These are phyloP conservation scores for Hippolais icterina DNA, from an alignment of 2,113 vertebrate genomes.

Conservation along the genomic window DNA sequence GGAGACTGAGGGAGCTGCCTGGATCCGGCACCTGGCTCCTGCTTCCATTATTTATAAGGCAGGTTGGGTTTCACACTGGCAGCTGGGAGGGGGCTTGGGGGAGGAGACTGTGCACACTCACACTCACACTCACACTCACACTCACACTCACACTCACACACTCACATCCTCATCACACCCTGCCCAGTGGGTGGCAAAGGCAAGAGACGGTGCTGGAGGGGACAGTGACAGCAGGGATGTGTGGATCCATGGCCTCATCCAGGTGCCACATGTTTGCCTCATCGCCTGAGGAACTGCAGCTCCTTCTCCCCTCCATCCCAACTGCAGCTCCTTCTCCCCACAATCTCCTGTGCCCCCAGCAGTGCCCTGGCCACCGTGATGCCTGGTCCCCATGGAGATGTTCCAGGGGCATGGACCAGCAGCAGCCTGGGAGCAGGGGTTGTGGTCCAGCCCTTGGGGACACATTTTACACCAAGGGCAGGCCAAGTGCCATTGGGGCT, in stretches of 20 bases:
- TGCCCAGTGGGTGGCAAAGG: background rate
- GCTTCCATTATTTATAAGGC: slow-evolving; percentile 69
- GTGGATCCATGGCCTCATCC: rapidly evolving
- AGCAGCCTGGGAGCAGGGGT: background rate
- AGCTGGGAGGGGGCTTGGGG: background rate
- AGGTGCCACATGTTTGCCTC: rapidly evolving
- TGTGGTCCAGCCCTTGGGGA: background rate
- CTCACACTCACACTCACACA: background rate
- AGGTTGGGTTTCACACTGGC: slow-evolving; percentile 53
- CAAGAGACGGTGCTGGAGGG: background rate
- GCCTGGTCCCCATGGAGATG: background rate
- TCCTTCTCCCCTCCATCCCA: too few relatives aligned
- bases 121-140: background rate
- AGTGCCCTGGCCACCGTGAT: rapidly evolving
- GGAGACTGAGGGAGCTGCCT: background rate
- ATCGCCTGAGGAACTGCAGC: rapidly evolving
- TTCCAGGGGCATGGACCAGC: background rate
- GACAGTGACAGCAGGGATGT: rapidly evolving
- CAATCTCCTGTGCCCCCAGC: background rate
- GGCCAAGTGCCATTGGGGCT: background rate
- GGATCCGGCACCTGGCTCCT: background rate
- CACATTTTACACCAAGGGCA: too few relatives aligned
- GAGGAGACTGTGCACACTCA: background rate
- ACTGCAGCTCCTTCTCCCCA: background rate
- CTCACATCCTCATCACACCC: background rate